These are phyloP conservation scores for Setipinna tenuifilis DNA, from an alignment of 2,797 vertebrate species.

Conservation along the genomic window DNA sequence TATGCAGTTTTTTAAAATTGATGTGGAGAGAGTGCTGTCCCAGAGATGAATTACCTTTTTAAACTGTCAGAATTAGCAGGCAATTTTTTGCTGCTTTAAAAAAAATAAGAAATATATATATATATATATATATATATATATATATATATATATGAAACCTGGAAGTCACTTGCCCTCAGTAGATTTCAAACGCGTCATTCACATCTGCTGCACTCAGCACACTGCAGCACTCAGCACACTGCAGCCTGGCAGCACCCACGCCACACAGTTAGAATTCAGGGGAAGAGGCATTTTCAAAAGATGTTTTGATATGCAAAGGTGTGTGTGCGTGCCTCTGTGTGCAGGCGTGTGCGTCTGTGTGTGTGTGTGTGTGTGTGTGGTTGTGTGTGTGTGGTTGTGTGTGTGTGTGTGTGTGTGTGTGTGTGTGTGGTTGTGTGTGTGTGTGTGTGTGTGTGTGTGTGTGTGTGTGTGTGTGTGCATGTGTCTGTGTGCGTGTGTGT, in stretches of 20 bases:
- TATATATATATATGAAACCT: too few species aligned
- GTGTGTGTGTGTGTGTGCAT: background rate
- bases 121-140: too few species aligned
- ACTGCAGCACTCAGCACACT: background rate
- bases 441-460: too few species aligned
- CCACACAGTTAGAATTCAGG: background rate
- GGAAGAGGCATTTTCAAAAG: background rate
- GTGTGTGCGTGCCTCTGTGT: too few species aligned
- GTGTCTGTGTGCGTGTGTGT: conserved; percentile 10
- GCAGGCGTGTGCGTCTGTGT: too few species aligned
- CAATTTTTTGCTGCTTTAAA: background rate
- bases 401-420: conserved; percentile 32
- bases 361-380: too few species aligned
- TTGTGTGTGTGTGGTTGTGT: conserved; percentile 34
- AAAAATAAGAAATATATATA: too few species aligned
- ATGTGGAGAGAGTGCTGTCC: background rate
- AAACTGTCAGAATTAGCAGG: conserved; percentile 23
- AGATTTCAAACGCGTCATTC: background rate
- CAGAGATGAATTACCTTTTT: background rate
- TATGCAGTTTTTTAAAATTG: background rate
- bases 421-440: background rate
- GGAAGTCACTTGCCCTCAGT: background rate
- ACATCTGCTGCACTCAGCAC: background rate
- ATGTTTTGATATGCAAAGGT: conserved; percentile 21
- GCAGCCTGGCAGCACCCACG: background rate